Base-by-base conservation (phyloP, 2,888 invertebrate genomes). In the Cephus rjabovi region DNA sequence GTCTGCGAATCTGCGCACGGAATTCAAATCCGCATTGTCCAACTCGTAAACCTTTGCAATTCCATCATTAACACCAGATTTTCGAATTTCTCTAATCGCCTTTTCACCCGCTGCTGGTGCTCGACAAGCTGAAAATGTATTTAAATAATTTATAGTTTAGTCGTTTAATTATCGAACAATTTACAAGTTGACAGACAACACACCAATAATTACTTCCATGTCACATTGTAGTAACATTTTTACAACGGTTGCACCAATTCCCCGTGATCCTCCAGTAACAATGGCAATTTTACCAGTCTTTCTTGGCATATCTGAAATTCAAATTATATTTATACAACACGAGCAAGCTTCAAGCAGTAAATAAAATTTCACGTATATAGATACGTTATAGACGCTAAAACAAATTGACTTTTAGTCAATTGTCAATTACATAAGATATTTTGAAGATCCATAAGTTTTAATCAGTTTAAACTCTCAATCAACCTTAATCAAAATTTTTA, bases 231-330 rank as follows among this genome's bases (percentile, higher is more conserved):
- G 91, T 76, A 97, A 92, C 92, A 95, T 95, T 90, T 94, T 94
- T 35, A 96, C 95, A 33, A 97, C 95, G 92, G 95, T 95, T 34
- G 94, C 92, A 12, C 97, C 98, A 86, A 98, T 97, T 69, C 98
- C 98, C 84, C 97, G 93, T 78, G 96, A 95, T 3, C 97, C 98
- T 74, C 98, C 98, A 12, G 98, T 98, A 80, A 98, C 94, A 76
- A 98, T 94, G 80, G 96, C 97, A 78, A 96, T 92, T 92, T 95
- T 94, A 77, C 94, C 95, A 69, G 93, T 93, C 88, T 94, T 94
- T 77, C 93, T 93, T 84, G 94, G 93, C 86, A 95, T 92, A 88
- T 93, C 96, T 95, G 83, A 76, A 92, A 93, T 56, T 56, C 23
- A 23, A 23, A 56, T 15, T 40, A 15, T 40, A 40, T 31, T 30